A percentile compares a stretch with the other conserved stretches of the same genome.
phyloP scores from a whole-genome alignment of 2,113 vertebrate genomes.

The Etheostoma cragini region DNA sequence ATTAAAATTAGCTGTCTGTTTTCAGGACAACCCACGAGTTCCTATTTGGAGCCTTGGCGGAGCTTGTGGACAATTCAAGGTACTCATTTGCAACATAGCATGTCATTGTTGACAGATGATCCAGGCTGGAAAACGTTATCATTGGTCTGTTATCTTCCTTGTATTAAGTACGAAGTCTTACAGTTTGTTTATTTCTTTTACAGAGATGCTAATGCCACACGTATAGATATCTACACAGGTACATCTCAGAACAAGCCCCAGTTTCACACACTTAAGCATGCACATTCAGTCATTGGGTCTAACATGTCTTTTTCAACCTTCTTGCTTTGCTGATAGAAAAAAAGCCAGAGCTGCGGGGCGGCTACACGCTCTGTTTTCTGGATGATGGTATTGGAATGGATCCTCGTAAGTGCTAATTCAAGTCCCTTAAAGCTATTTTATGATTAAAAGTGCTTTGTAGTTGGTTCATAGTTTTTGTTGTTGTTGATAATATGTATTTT shows the following conservation, averaged over 20 bases:
- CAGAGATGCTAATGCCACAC: slow-evolving; percentile 97
- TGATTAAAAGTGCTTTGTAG: not conserved
- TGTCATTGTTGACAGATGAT: not conserved
- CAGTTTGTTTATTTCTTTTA: slow-evolving; percentile 37
- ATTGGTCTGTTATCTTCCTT: slow-evolving; percentile 13
- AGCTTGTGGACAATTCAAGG: slow-evolving; percentile 99
- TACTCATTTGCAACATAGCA: slow-evolving; percentile 64
- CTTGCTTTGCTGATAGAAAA: slow-evolving; percentile 81
- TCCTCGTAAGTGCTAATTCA: slow-evolving; percentile 87
- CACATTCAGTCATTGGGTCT: not conserved
- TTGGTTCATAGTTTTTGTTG: not conserved
- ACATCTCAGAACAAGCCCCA: slow-evolving; percentile 24
- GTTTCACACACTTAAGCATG: not conserved
- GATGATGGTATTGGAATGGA: slow-evolving; percentile 99
- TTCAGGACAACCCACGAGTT: slow-evolving; percentile 98
- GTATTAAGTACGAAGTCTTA: not conserved
- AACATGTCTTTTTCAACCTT: slow-evolving; percentile 16
- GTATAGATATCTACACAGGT: slow-evolving; percentile 98
- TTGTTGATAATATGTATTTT: not conserved
- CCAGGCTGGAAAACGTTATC: not conserved
- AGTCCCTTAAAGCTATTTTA: not conserved
- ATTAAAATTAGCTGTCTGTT: slow-evolving; percentile 34
- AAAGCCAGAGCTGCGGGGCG: slow-evolving; percentile 90
- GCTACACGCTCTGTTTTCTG: slow-evolving; percentile 97
- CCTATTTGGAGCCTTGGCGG: slow-evolving; percentile 97